Evolutionary conservation across 2,888 invertebrate genomes (phyloP).

Genomic region (Platycheirus albimanus): DNA sequence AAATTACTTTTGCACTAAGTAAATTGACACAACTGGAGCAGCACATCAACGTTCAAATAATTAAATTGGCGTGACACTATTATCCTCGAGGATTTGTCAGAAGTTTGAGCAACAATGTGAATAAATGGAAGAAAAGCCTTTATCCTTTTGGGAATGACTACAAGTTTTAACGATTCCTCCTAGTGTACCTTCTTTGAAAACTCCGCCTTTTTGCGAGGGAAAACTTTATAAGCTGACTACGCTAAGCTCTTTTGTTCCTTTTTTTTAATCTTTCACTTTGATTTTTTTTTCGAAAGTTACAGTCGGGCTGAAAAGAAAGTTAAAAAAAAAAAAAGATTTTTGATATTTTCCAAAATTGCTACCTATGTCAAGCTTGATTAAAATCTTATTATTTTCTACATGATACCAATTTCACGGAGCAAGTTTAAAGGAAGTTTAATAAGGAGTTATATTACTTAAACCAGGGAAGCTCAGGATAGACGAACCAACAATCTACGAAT

Average conservation of each 20-base stretch:
- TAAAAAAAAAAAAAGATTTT: background rate
- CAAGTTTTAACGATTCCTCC: background rate
- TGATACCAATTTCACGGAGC: too few species aligned
- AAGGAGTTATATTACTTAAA: too few species aligned
- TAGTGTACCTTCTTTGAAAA: background rate
- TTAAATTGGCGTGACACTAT: slow-evolving; percentile 42
- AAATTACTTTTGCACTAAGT: too few species aligned
- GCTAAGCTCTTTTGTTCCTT: background rate
- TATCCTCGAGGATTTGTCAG: slow-evolving; percentile 4
- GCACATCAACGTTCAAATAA: background rate
- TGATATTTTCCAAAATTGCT: too few species aligned
- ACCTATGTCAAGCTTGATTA: too few species aligned
- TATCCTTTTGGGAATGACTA: slow-evolving; percentile 33
- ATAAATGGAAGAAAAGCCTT: background rate
- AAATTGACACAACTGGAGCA: too few species aligned
- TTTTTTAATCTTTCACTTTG: background rate
- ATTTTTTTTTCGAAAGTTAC: background rate
- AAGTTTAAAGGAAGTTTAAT: too few species aligned
- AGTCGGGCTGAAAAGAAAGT: background rate
- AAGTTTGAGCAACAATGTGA: background rate
- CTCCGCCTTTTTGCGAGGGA: background rate
- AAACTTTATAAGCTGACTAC: background rate
- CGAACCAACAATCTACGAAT: too few species aligned
- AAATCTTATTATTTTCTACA: too few species aligned
- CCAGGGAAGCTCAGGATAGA: too few species aligned